Base-by-base conservation (phyloP, 2,113 vertebrate species). In the Holacanthus passer region DNA sequence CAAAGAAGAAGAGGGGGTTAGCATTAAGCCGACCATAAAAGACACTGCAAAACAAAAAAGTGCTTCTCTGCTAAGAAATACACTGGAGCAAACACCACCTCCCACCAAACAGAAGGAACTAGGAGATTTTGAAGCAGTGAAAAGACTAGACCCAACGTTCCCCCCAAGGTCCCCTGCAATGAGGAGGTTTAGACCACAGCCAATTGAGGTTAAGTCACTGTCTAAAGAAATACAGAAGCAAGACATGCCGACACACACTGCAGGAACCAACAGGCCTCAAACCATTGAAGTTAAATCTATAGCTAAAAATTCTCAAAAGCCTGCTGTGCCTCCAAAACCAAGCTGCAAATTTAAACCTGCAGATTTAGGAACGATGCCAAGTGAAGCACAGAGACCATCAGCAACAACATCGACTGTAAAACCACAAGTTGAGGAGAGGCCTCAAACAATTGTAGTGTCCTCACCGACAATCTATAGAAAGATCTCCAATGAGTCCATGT, bases 201-300 rank as follows among this genome's bases (percentile, higher is more conserved):
- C 90, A n/a, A 91, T 92, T 59, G 94, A 94, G 74, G 90, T 94
- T 12, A 95, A 87, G 53, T 90, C 93, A 17, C 35, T 90, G 69
- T 91, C 92, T 29, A 94, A 89, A 82, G 93, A 89, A 73, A 71
- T 77, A 69, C 82, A 85, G 13, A 92, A 92, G 72, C 75, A 82
- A 80, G 92, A 92, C 19, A 71, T 52, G 0, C 47, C 80, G 2
- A 9, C 79, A 84, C 88, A 79, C 24, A 19, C 37, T 14, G 66
- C 41, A 27, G 84, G 58, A 82, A 89, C 35, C 66, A 93, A 65
- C 45, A 91, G 84, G 59, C 85, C 90, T 67, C 93, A 93, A 90
- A 81, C 89, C 3, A 95, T 96, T 65, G 94, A 96, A 76, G 93
- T 96, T 11, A 94, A 94, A 87, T 96, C 95, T 53, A 91, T 95